Evolutionary conservation across 2,113 vertebrate species (phyloP).

Genomic region (Phyllostomus discolor): DNA sequence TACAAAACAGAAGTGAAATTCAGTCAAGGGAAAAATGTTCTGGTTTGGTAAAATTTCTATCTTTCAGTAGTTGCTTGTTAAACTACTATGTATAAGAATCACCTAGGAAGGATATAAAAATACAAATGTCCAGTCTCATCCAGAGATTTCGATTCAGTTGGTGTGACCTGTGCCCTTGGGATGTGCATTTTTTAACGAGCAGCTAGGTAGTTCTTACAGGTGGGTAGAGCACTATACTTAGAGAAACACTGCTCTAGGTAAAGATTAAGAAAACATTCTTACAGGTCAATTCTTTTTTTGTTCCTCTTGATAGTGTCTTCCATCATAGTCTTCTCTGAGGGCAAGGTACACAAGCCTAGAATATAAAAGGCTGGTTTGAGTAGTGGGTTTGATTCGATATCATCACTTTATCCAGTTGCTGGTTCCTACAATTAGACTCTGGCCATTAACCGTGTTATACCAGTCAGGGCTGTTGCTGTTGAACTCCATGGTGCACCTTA

Average conservation of each 20-base stretch:
- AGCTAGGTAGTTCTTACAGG: neutral
- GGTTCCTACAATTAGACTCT: neutral
- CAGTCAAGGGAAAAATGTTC: neutral
- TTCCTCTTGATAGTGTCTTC: conserved; percentile 58
- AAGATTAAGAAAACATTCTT: neutral
- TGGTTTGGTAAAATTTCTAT: neutral
- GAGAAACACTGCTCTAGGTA: neutral
- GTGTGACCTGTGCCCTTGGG: neutral
- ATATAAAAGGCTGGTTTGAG: conserved; percentile 5
- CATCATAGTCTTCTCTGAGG: conserved; percentile 58
- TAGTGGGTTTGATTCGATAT: neutral
- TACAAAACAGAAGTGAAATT: neutral
- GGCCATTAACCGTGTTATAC: neutral
- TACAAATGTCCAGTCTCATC: neutral
- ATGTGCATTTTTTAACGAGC: neutral
- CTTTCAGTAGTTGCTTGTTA: neutral
- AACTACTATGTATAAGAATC: neutral
- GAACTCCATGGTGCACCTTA: neutral
- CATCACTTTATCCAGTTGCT: neutral
- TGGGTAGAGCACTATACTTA: neutral
- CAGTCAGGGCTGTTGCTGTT: neutral
- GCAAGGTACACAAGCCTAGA: conserved; percentile 67
- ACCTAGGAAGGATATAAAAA: neutral
- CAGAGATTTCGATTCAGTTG: neutral
- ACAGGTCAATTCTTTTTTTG: conserved; percentile 65